A percentile compares a stretch with the other conserved stretches of the same genome.
These are phyloP conservation scores for Actinopyga echinites DNA, from an alignment of 53 echinoderm and acorn worm species.

Conservation along the genomic window DNA sequence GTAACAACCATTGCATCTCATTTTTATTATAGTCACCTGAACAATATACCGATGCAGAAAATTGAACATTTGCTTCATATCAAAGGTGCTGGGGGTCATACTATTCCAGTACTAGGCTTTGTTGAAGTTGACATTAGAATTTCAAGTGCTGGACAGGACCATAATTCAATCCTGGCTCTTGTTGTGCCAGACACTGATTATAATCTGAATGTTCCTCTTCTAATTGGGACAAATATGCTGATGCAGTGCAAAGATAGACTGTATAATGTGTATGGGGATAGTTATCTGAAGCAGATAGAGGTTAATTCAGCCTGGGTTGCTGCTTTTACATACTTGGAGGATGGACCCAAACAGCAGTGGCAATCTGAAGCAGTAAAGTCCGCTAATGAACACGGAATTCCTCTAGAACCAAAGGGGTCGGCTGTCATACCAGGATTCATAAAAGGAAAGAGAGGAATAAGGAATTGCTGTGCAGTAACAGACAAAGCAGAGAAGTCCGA, in stretches of 20 bases:
- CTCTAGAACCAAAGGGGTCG: no score
- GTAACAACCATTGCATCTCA: conserved; percentile 43
- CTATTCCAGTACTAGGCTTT: conserved; percentile 52
- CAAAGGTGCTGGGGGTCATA: conserved; percentile 50
- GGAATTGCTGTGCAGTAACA: no score
- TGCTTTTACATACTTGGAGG: no score
- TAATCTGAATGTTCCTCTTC: conserved; percentile 9
- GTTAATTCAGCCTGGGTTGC: no score
- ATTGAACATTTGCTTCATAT: conserved; percentile 41
- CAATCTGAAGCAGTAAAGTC: no score
- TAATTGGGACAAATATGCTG: conserved; percentile 43
- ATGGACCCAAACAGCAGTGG: no score
- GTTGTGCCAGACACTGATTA: conserved; percentile 24
- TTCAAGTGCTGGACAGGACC: neutral
- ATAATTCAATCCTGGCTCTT: neutral
- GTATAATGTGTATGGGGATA: neutral
- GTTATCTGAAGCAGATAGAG: neutral
- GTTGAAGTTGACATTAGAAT: neutral
- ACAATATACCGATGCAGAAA: conserved; percentile 9
- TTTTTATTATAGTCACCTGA: conserved; percentile 37
- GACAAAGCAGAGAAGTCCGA: no score
- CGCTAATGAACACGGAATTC: no score
- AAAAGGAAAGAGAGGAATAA: no score
- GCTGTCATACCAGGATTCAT: no score
- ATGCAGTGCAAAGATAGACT: neutral